Percentiles rank a stretch among this genome's conserved stretches.
Evolutionary conservation across 2,113 vertebrate genomes (phyloP).

Genomic region (Meleagris gallopavo): DNA sequence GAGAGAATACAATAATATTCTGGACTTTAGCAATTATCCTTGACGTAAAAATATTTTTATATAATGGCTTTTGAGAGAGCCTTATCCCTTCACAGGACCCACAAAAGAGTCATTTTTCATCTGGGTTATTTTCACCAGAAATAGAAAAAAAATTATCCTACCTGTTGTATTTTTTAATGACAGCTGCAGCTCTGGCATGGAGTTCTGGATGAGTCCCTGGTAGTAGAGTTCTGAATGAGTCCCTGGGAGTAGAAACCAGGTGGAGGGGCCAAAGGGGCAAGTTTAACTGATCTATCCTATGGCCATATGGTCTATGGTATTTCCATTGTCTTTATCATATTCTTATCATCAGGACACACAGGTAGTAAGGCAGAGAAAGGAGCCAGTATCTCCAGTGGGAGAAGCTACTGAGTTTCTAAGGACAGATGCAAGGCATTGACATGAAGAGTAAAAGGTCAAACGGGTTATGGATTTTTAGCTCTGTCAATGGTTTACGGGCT

Average conservation of each 20-base stretch:
- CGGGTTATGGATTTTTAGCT: not conserved
- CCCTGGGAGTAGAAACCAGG: not conserved
- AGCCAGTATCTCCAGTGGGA: not conserved
- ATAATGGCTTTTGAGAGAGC: not conserved
- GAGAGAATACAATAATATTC: not conserved
- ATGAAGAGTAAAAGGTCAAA: not conserved
- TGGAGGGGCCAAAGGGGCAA: not conserved
- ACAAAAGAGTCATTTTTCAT: not conserved
- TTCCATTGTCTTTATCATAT: not conserved
- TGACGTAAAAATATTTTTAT: conserved; percentile 10
- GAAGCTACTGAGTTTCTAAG: not conserved
- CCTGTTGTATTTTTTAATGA: not conserved
- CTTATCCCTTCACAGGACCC: not conserved
- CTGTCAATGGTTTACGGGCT: too few relatives aligned
- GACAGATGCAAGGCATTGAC: not conserved
- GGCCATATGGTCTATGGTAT: not conserved
- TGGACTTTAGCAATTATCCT: not conserved
- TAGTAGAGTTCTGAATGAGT: not conserved
- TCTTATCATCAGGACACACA: not conserved
- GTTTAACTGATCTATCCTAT: not conserved
- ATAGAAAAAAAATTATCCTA: not conserved
- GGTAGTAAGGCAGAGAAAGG: not conserved
- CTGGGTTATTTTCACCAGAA: not conserved
- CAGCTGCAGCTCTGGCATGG: not conserved
- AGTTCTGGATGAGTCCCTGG: not conserved